Conservation (phyloP, 1,140 invertebrate genomes). For the Lucilia sericata region DNA sequence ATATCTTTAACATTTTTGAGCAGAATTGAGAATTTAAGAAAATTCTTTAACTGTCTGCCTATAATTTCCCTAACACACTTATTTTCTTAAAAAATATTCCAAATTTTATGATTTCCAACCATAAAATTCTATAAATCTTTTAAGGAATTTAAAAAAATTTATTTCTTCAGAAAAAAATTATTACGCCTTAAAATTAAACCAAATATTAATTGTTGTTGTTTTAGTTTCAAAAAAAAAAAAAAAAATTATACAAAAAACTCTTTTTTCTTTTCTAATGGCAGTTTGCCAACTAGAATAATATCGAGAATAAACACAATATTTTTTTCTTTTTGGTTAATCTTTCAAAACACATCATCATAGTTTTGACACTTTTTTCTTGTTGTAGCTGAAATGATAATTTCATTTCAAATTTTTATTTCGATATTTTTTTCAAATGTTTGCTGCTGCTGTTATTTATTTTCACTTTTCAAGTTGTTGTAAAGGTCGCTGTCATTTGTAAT, state of each 20-base stretch:
- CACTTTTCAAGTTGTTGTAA: conserved; percentile 2
- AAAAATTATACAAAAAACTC: background rate
- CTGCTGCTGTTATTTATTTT: background rate
- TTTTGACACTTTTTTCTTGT: background rate
- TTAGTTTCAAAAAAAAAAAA: background rate
- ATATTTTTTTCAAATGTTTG: background rate
- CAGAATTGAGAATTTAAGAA: no score
- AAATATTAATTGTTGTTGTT: background rate
- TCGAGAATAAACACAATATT: background rate
- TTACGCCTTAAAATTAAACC: background rate
- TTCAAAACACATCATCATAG: conserved; percentile 14
- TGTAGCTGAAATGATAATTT: background rate
- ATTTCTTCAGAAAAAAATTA: background rate
- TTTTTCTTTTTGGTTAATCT: conserved; percentile 24
- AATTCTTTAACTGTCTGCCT: no score
- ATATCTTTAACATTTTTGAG: no score
- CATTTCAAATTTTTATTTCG: background rate
- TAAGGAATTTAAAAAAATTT: background rate
- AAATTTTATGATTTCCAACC: no score
- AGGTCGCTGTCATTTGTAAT: background rate
- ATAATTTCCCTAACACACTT: no score
- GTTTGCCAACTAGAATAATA: conserved; percentile 14
- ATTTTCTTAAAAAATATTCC: no score
- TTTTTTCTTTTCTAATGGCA: background rate
- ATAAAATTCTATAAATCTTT: background rate